A percentile compares a stretch with the other conserved stretches of the same genome.
Conservation (phyloP, 2,113 vertebrate species). For the Deroptyus accipitrinus region DNA sequence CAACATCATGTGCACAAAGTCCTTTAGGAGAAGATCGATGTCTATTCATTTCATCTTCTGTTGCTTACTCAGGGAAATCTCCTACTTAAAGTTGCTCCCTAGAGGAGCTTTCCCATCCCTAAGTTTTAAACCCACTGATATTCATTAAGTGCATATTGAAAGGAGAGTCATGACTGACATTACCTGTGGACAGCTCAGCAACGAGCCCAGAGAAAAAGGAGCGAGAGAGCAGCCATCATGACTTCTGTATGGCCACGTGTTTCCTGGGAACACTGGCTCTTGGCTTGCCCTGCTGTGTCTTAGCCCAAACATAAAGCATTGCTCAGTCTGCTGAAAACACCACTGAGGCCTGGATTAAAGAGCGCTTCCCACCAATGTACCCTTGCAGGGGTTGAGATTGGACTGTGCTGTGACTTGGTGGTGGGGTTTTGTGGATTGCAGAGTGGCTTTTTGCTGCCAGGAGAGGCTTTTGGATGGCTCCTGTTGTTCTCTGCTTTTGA, state of each 20-base stretch:
- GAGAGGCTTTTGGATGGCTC: neutral
- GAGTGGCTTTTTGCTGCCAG: neutral
- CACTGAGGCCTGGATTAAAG: neutral
- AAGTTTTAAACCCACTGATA: neutral
- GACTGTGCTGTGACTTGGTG: neutral
- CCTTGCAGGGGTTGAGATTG: neutral
- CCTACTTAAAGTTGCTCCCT: neutral
- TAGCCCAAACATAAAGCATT: neutral
- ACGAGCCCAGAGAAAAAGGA: neutral
- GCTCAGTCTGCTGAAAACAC: neutral
- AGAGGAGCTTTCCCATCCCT: neutral
- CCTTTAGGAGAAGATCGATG: conserved; percentile 51
- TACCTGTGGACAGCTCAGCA: neutral
- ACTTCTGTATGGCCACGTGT: neutral
- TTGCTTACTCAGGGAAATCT: conserved; percentile 55
- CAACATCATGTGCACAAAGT: conserved; percentile 31
- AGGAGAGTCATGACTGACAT: neutral
- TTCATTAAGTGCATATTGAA: neutral
- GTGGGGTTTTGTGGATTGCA: neutral
- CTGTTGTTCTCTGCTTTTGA: neutral
- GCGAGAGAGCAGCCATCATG: neutral
- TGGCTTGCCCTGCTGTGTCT: neutral
- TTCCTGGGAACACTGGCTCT: neutral
- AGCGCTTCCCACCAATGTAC: neutral
- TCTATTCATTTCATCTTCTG: conserved; percentile 50